Base-by-base conservation (phyloP, 2,797 vertebrate species). In the Neostethus bicornis region DNA sequence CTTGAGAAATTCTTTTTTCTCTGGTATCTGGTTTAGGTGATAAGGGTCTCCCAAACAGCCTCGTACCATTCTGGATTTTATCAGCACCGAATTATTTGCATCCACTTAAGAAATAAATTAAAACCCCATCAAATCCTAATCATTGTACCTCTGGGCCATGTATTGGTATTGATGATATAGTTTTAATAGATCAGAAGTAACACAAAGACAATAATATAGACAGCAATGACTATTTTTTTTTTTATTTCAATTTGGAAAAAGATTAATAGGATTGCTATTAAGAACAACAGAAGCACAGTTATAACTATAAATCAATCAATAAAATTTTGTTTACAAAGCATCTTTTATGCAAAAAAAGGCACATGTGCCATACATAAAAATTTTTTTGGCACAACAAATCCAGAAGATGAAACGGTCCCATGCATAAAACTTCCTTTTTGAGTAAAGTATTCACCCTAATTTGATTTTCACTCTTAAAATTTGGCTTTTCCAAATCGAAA, bases 91-190 rank as follows among this genome's bases (percentile, higher is more conserved):
- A 75, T 73, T 73, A 87, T 84, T 85, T 79, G 51, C 74, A 70
- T 75, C 58, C 51, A 55, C 61, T 83, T 87, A 81, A 83, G 84
- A 77, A 73, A 73, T 83, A 79, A 79, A 81, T 70, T n/a, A 64
- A 77, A 75, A 70, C 70, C 60, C 77, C 75, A 63, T 81, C 68
- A 70, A 75, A 74, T 78, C 57, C 60, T 83, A 89, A 90, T 84
- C 86, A 70, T 41, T 14, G 66, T 60, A 68, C 70, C 63, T 79
- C 86, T 68, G 76, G 79, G 83, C 55, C 73, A 76, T 67, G 16
- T 68, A 80, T 80, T 64, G 70, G 61, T 70, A 61, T 59, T 51
- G 55, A 70, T 62, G 67, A 45, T 53, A 32, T 47, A 75, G 46
- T 48, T 42, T 66, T 56, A 84, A 80, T 79, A 77, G 68, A 81